Percentiles rank a stretch among this genome's conserved stretches.
Evolutionary conservation across 2,113 vertebrate genomes (phyloP).

Genomic region (Carassius carassius): DNA sequence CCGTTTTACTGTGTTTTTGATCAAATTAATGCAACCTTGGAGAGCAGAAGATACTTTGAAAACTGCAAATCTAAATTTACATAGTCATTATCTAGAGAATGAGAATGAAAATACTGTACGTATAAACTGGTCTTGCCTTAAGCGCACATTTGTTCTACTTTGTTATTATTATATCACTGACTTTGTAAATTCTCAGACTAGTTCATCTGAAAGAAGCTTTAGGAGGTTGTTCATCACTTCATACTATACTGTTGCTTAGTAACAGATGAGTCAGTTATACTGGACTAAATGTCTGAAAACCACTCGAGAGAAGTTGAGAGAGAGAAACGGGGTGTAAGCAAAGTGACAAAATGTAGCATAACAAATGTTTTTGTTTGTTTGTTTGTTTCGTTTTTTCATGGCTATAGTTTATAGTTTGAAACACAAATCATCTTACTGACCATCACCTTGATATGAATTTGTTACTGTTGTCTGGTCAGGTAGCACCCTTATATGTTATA

Average conservation of each 20-base stretch:
- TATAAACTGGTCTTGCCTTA: slow-evolving; percentile 18
- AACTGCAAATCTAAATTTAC: background rate
- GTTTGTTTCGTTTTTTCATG: background rate
- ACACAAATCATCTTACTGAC: slow-evolving; percentile 53
- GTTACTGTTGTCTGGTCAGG: slow-evolving; percentile 29
- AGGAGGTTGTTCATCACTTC: background rate
- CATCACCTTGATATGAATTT: slow-evolving; percentile 38
- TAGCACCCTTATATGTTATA: slow-evolving; percentile 33
- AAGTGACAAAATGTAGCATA: slow-evolving; percentile 64
- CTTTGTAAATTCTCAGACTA: background rate
- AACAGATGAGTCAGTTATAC: slow-evolving; percentile 65
- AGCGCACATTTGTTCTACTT: background rate
- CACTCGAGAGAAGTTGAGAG: slow-evolving; percentile 50
- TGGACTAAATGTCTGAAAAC: slow-evolving; percentile 23
- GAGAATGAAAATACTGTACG: background rate
- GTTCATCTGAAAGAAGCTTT: background rate
- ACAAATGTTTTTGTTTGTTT: slow-evolving; percentile 8
- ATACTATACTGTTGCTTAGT: slow-evolving; percentile 71
- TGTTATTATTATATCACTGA: background rate
- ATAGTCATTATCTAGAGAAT: background rate
- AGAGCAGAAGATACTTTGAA: background rate
- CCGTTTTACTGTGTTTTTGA: too few species aligned
- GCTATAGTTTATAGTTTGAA: background rate
- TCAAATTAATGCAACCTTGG: too few species aligned
- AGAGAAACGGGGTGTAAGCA: slow-evolving; percentile 13